phyloP scores from a whole-genome alignment of 2,797 vertebrate genomes.

The Antrozous pallidus region DNA sequence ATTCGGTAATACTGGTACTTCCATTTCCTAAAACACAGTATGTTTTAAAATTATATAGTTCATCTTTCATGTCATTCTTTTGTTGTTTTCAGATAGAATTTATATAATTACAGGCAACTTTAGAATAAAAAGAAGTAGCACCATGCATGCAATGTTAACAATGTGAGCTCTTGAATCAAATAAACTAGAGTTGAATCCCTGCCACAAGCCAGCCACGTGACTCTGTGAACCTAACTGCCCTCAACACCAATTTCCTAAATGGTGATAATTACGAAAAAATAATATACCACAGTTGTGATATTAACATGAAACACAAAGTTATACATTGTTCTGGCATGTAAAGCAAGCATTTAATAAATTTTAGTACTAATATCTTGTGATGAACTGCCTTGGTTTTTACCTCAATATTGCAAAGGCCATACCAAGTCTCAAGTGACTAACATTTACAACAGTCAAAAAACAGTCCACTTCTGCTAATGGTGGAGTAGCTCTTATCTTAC shows the following conservation, averaged over 20 bases:
- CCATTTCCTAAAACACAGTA: conserved; percentile 82
- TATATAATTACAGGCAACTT: neutral
- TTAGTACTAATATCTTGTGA: neutral
- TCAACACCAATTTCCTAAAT: conserved; percentile 16
- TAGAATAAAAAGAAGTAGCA: neutral
- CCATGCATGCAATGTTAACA: neutral
- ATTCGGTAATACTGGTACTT: conserved; percentile 87
- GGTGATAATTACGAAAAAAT: neutral
- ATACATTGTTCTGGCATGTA: neutral
- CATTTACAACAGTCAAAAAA: neutral
- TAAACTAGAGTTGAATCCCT: neutral
- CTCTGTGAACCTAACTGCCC: neutral
- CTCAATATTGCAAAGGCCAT: neutral
- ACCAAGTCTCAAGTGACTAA: neutral
- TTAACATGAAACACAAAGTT: neutral
- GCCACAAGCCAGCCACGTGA: neutral
- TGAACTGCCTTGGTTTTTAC: neutral
- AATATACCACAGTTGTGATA: neutral
- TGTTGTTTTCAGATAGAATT: conserved; percentile 15
- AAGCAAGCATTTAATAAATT: neutral
- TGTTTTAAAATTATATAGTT: conserved; percentile 3
- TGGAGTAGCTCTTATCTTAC: neutral
- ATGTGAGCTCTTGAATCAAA: neutral
- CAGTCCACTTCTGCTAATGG: neutral
- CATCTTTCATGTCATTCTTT: conserved; percentile 3